phyloP scores from a whole-genome alignment of 2,888 invertebrate genomes.

The Pollenia labialis region DNA sequence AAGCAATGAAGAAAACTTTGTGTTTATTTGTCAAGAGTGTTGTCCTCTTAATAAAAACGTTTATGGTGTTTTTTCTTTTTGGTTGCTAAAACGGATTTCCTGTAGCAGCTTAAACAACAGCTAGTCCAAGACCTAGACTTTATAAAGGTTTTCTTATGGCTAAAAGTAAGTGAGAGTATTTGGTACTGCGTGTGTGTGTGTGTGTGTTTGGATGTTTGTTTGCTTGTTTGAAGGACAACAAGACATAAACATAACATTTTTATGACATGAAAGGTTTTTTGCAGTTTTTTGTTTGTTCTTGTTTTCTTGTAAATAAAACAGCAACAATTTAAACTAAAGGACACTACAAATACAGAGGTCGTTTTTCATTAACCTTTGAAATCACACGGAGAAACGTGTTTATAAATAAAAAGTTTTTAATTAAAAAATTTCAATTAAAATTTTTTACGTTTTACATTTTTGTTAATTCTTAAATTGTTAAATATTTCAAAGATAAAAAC shows the following conservation, averaged over 20 bases:
- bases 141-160: background rate
- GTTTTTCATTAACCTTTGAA: conserved; percentile 8
- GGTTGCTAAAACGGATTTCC: conserved; percentile 80
- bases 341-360: conserved; percentile 27
- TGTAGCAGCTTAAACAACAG: conserved; percentile 72
- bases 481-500: too few relatives aligned
- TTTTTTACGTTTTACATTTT: too few relatives aligned
- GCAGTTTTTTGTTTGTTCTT: background rate
- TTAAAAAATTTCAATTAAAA: too few relatives aligned
- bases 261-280: conserved; percentile 31
- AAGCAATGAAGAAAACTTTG: background rate
- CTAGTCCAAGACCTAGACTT: conserved; percentile 58
- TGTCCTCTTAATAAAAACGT: conserved; percentile 45
- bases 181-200: background rate
- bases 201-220: too few relatives aligned
- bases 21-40: background rate
- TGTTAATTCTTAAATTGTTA: too few relatives aligned
- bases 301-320: background rate
- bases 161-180: background rate
- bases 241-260: conserved; percentile 37
- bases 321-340: conserved; percentile 15
- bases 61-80: conserved; percentile 64
- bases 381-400: background rate
- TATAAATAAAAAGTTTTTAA: too few relatives aligned
- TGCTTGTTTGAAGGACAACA: conserved; percentile 8